Conservation (phyloP, 1,140 invertebrate species). For the Caenorhabditis tropicalis region DNA sequence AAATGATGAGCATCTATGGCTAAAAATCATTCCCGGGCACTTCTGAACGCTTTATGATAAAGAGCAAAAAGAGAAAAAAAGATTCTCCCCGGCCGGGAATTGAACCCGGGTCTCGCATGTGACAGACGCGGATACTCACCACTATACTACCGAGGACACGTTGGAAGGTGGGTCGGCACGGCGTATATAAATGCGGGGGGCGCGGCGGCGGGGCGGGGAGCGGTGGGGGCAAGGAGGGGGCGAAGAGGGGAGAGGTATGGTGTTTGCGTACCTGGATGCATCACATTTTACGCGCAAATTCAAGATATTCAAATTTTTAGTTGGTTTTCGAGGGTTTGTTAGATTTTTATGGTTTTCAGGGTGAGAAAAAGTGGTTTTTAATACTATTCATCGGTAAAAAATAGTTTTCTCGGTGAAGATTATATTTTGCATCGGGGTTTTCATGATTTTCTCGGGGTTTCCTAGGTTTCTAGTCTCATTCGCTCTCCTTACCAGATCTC, state of each 20-base stretch:
- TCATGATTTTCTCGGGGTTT: no score
- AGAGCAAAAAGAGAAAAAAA: slow-evolving; percentile 9
- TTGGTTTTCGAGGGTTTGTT: not conserved
- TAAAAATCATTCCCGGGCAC: not conserved
- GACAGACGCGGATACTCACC: slow-evolving; percentile 66
- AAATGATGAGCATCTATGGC: no score
- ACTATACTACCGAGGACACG: slow-evolving; percentile 62
- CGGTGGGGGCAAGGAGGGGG: not conserved
- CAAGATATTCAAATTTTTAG: not conserved
- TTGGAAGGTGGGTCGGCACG: not conserved
- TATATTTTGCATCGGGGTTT: no score
- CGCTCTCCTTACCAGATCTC: not conserved
- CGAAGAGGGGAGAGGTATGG: no score
- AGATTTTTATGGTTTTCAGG: not conserved
- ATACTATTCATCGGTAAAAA: not conserved
- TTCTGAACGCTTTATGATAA: not conserved
- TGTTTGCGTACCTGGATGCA: not conserved
- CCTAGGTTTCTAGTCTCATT: not conserved
- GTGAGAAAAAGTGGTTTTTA: not conserved
- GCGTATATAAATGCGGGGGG: not conserved
- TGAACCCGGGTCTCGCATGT: slow-evolving; percentile 67
- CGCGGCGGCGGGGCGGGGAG: not conserved
- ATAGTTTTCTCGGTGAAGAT: no score
- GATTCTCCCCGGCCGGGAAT: slow-evolving; percentile 64
- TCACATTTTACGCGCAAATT: not conserved